Evolutionary conservation across 1,140 invertebrate species (phyloP).

Genomic region (Zaprionus kolodkinae): DNA sequence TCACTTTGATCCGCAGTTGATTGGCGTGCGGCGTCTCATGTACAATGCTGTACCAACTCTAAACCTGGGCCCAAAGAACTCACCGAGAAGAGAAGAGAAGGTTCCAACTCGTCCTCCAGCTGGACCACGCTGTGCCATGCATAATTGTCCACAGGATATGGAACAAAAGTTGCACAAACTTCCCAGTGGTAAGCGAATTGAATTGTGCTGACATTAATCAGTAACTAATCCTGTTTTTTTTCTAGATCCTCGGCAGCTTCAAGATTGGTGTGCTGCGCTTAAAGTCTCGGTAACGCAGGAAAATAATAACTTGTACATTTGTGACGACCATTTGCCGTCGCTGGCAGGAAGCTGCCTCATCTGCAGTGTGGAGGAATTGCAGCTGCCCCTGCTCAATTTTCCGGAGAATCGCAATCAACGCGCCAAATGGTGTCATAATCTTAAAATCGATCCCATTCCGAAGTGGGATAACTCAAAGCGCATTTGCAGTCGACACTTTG

Average conservation of each 20-base stretch:
- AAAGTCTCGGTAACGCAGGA: slow-evolving; percentile 44
- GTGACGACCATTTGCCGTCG: slow-evolving; percentile 54
- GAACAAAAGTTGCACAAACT: slow-evolving; percentile 56
- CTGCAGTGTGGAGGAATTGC: slow-evolving; percentile 51
- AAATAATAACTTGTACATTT: slow-evolving; percentile 56
- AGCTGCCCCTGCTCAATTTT: slow-evolving; percentile 61
- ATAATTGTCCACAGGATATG: slow-evolving; percentile 43
- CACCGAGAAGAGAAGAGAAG: neutral
- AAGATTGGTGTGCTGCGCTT: slow-evolving; percentile 61
- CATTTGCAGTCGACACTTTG: slow-evolving; percentile 69
- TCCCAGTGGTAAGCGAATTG: slow-evolving; percentile 52
- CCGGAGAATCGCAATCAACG: slow-evolving; percentile 66
- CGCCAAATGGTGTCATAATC: slow-evolving; percentile 73
- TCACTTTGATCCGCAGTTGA: slow-evolving; percentile 66
- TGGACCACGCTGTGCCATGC: slow-evolving; percentile 51
- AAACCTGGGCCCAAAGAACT: slow-evolving; percentile 34
- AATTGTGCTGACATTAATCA: neutral
- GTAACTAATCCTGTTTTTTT: neutral
- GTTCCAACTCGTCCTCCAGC: neutral
- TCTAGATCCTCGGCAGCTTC: slow-evolving; percentile 50
- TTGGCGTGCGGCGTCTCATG: slow-evolving; percentile 68
- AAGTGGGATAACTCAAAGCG: slow-evolving; percentile 68
- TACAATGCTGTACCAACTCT: slow-evolving; percentile 64
- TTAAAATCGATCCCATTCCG: slow-evolving; percentile 67
- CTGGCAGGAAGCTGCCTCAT: slow-evolving; percentile 46